A percentile compares a stretch with the other conserved stretches of the same genome.
Evolutionary conservation across 2,888 invertebrate genomes (phyloP).

Genomic region (Polydrusus tereticollis): DNA sequence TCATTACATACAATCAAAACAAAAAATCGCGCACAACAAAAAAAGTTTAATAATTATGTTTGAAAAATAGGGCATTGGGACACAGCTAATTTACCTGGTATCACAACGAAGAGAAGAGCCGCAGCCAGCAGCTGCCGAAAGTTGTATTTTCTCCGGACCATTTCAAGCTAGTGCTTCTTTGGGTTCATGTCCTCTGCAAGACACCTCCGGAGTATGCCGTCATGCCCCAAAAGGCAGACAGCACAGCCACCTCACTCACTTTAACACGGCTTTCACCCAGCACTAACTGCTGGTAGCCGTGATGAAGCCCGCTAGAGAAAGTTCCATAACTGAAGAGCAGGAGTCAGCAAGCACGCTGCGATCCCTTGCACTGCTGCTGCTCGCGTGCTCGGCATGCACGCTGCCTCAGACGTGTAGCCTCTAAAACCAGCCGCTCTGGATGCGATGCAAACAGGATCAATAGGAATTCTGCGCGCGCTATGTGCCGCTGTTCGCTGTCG

Average conservation of each 20-base stretch:
- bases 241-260: slow-evolving; percentile 51
- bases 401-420: slow-evolving; percentile 51
- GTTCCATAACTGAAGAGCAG: slow-evolving; percentile 40
- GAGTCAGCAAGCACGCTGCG: slow-evolving; percentile 47
- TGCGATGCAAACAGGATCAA: slow-evolving; percentile 53
- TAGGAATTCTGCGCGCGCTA: slow-evolving; percentile 52
- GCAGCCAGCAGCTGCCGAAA: slow-evolving; percentile 65
- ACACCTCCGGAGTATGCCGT: slow-evolving; percentile 65
- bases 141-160: slow-evolving; percentile 58
- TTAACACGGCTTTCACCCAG: slow-evolving; percentile 32
- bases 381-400: slow-evolving; percentile 48
- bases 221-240: slow-evolving; percentile 61
- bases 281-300: slow-evolving; percentile 42
- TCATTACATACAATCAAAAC: background rate
- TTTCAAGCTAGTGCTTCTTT: slow-evolving; percentile 64
- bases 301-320: slow-evolving; percentile 32
- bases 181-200: slow-evolving; percentile 62
- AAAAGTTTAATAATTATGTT: background rate
- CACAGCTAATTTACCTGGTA: slow-evolving; percentile 62
- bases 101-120: slow-evolving; percentile 64
- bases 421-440: slow-evolving; percentile 49
- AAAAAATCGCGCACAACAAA: background rate
- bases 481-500: slow-evolving; percentile 32
- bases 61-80: background rate
- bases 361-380: slow-evolving; percentile 48